Conservation (phyloP, 2,797 vertebrate species). For the Australoheros facetus region DNA sequence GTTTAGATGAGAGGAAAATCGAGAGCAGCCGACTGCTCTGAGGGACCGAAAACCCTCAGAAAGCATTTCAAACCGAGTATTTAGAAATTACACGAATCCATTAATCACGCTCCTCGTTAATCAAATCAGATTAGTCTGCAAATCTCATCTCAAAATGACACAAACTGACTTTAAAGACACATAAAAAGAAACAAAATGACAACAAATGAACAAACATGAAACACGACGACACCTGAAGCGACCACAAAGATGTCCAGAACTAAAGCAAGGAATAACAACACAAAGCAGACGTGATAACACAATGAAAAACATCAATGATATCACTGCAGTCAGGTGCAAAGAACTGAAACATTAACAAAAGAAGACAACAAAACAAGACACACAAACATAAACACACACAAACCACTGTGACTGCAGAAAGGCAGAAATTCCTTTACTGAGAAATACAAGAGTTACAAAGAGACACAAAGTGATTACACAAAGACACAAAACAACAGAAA, state of each 20-base stretch:
- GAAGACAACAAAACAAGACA: not conserved
- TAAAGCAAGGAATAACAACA: rapidly evolving
- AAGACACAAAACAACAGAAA: not conserved
- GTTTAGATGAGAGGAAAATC: too few relatives aligned
- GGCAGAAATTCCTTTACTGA: too few relatives aligned
- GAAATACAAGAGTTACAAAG: not conserved
- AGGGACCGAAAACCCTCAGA: too few relatives aligned
- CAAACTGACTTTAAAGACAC: not conserved
- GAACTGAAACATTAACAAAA: too few relatives aligned
- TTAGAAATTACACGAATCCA: not conserved
- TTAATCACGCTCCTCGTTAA: not conserved
- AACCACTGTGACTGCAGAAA: not conserved
- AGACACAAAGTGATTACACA: not conserved
- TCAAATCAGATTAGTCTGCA: not conserved
- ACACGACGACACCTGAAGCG: rapidly evolving
- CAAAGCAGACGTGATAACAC: too few relatives aligned
- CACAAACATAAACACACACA: not conserved
- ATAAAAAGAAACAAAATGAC: not conserved
- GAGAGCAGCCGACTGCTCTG: too few relatives aligned
- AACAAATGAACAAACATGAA: not conserved
- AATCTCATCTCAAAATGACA: not conserved
- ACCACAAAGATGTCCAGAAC: rapidly evolving
- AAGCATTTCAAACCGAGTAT: too few relatives aligned
- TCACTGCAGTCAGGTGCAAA: too few relatives aligned
- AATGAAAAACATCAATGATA: too few relatives aligned